Base-by-base conservation (phyloP, 1,140 invertebrate genomes). In the silkworm (Bombyx mori) region DNA sequence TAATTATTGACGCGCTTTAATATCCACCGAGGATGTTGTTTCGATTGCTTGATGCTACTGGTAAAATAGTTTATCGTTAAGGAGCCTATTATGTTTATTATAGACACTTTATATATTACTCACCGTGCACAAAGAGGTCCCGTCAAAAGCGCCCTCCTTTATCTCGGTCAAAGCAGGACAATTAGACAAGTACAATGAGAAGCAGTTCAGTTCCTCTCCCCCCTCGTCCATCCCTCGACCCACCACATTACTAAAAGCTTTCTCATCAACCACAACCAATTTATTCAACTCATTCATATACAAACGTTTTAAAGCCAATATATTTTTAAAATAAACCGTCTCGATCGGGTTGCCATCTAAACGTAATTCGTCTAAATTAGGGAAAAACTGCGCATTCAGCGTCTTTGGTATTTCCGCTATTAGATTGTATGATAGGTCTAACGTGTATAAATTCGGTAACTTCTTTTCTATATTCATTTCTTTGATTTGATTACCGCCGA, bases 321-420 rank as follows among this genome's bases (percentile, higher is more conserved):
- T 79, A 46, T 86, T 83, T 65, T 87, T 80, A 56, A 89, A 88
- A 56, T 80, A 80, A 62, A 89, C 71, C 18, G 60, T 72, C 26
- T 73, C 70, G 22, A 89, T 68, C 4, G 82, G 84, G 62, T 89
- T 89, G 35, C 87, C 87, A 63, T 88, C 87, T 49, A 88, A 61
- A 26, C 69, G 54, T 6, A 88, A 65, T 35, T 82, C 79, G 57
- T 82, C 73, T 61, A 89, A 75, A 66, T 75, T 76, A 1, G 87
- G 87, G 26, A 86, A 73, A 10, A 65, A 69, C 58, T 79, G 71
- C 7, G 72, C 72, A 63, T 61, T 84, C 8, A 89, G 65, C 52
- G 68, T 72, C 54, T 75, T 75, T 22, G 88, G 86, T 46, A 89
- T 70, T 51, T 80, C 77, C 7, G 59, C 50, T 22, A 89, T 68